Percentiles rank a stretch among this genome's conserved stretches.
phyloP scores from a whole-genome alignment of 2,797 vertebrate genomes.

The Triplophysa yarkandensis region DNA sequence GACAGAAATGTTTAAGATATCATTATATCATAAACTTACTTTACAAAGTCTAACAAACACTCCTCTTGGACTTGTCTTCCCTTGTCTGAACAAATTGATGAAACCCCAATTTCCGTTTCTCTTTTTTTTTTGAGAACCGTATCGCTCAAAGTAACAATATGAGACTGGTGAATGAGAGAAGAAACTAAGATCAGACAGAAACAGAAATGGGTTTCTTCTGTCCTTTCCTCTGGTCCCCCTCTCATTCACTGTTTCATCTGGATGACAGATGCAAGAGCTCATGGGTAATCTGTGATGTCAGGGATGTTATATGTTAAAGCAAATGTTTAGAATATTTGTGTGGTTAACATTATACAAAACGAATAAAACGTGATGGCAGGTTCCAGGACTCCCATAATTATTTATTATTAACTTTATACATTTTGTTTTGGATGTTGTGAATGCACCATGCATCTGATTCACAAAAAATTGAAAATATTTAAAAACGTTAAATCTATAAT shows the following conservation, averaged over 20 bases:
- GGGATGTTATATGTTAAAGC: slow-evolving; percentile 8
- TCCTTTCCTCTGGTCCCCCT: background rate
- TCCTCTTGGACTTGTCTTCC: too few relatives aligned
- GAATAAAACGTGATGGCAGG: background rate
- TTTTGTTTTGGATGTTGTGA: too few relatives aligned
- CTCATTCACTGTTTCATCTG: slow-evolving; percentile 37
- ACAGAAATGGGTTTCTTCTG: background rate
- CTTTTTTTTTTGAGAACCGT: background rate
- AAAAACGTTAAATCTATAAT: too few relatives aligned
- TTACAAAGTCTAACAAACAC: too few relatives aligned
- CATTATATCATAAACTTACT: background rate
- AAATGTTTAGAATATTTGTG: slow-evolving; percentile 25
- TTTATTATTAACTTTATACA: too few relatives aligned
- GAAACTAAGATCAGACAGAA: background rate
- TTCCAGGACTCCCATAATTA: background rate
- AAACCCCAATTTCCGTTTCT: too few relatives aligned
- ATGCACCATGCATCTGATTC: too few relatives aligned
- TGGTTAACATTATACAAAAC: slow-evolving; percentile 26
- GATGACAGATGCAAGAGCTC: slow-evolving; percentile 39
- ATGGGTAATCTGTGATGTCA: slow-evolving; percentile 44
- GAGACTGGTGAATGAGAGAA: too few relatives aligned
- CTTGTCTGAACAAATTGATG: background rate
- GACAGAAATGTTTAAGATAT: background rate
- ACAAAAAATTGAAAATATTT: too few relatives aligned
- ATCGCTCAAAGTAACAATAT: background rate